Percentiles rank a stretch among this genome's conserved stretches.
phyloP scores from a whole-genome alignment of 2,113 vertebrate genomes.

The Labeo catla region DNA sequence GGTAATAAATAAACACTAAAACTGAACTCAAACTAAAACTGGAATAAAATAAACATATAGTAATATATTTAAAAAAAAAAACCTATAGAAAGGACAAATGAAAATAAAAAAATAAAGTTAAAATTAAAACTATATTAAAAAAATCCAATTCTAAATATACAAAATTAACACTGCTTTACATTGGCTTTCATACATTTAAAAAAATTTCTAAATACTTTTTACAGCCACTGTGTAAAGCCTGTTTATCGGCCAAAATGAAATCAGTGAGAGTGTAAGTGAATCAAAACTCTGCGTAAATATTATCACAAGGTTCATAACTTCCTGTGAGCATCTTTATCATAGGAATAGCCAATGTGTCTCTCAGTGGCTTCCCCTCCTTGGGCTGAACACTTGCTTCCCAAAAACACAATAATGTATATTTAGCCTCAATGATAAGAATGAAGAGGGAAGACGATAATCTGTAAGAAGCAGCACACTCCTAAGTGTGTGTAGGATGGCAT shows the following conservation, averaged over 20 bases:
- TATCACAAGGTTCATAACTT: constrained; percentile 60
- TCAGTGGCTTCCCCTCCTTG: constrained; percentile 69
- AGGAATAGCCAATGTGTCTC: constrained; percentile 60
- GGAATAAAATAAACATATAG: not conserved
- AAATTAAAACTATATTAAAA: not conserved
- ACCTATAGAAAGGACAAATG: not conserved
- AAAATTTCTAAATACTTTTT: not conserved
- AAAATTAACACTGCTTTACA: not conserved
- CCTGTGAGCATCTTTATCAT: constrained; percentile 52
- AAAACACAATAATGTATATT: constrained; percentile 66
- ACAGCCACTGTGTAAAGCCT: not conserved
- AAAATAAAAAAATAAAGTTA: not conserved
- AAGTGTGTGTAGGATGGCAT: constrained; percentile 66
- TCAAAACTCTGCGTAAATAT: constrained; percentile 27
- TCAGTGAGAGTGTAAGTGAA: constrained; percentile 20
- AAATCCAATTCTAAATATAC: not conserved
- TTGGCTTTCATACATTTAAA: not conserved
- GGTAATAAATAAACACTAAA: not conserved
- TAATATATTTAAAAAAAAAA: no score
- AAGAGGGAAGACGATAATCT: constrained; percentile 74
- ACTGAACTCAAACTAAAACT: not conserved
- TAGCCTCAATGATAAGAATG: constrained; percentile 76
- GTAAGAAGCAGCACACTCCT: constrained; percentile 65
- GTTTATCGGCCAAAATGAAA: not conserved
- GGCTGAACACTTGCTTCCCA: constrained; percentile 66